These are phyloP conservation scores for Scomber colias DNA, from an alignment of 2,113 vertebrate genomes.

Conservation along the genomic window DNA sequence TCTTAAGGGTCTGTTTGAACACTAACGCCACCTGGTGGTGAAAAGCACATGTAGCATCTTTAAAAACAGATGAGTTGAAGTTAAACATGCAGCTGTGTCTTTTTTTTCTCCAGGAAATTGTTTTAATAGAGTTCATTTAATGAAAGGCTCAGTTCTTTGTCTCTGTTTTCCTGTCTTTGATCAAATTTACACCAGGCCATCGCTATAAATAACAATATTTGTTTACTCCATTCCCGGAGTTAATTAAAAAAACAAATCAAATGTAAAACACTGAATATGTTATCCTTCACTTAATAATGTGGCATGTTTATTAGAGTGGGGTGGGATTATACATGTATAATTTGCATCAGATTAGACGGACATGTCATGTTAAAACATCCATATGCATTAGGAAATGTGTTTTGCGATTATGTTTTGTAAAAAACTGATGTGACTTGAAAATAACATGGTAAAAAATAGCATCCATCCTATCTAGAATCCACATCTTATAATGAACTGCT, in stretches of 20 bases:
- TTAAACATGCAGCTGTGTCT: background rate
- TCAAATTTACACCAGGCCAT: background rate
- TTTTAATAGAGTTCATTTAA: background rate
- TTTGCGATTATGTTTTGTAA: too few species aligned
- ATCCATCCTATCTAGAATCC: too few species aligned
- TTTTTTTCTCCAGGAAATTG: background rate
- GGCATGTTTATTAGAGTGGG: background rate
- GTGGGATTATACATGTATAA: background rate
- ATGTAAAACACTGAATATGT: background rate
- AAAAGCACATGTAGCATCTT: background rate
- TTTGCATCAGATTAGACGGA: background rate
- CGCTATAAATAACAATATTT: background rate
- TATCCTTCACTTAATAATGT: too few species aligned
- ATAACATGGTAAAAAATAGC: too few species aligned
- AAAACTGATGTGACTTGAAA: too few species aligned
- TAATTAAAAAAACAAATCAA: background rate
- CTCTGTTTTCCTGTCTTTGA: background rate
- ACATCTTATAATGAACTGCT: too few species aligned
- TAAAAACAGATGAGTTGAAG: background rate
- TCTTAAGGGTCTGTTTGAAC: background rate
- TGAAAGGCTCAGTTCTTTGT: background rate
- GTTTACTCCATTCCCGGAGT: background rate
- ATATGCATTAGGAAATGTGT: too few species aligned
- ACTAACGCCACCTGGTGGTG: conserved; percentile 53
- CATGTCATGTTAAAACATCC: too few species aligned